A percentile compares a stretch with the other conserved stretches of the same genome.
Evolutionary conservation across 2,888 invertebrate species (phyloP).

Genomic region (Syrista parreyssii): DNA sequence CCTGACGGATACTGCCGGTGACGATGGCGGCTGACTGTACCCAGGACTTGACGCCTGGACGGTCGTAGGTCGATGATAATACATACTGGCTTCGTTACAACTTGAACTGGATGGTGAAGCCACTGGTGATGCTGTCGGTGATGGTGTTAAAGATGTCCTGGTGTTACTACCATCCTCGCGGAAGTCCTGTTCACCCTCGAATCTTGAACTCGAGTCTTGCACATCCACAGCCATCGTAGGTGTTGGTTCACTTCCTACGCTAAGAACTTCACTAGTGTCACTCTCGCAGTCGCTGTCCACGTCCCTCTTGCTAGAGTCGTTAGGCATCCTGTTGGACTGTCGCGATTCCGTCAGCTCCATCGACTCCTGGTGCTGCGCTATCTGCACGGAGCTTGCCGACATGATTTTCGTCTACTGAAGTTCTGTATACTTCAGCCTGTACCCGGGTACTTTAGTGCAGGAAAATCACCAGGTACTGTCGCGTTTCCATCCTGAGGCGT

Average conservation of each 20-base stretch:
- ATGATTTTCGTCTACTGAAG: background rate
- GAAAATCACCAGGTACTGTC: background rate
- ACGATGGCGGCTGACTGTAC: constrained; percentile 55
- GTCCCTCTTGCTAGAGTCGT: constrained; percentile 16
- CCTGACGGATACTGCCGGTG: constrained; percentile 58
- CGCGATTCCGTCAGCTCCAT: constrained; percentile 14
- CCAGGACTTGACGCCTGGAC: constrained; percentile 48
- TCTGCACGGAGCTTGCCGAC: constrained; percentile 4
- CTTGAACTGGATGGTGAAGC: constrained; percentile 60
- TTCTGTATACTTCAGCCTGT: background rate
- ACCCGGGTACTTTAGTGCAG: background rate
- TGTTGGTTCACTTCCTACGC: constrained; percentile 81
- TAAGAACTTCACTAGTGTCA: constrained; percentile 81
- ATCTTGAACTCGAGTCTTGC: constrained; percentile 25
- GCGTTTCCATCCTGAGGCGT: background rate
- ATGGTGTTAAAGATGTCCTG: constrained; percentile 27
- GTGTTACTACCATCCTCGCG: constrained; percentile 47
- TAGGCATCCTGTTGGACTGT: background rate
- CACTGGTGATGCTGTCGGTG: constrained; percentile 46
- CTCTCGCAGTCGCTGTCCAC: constrained; percentile 57
- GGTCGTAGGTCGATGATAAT: constrained; percentile 40
- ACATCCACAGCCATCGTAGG: constrained; percentile 40
- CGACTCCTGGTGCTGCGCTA: background rate
- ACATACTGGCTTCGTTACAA: constrained; percentile 43
- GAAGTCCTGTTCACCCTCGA: constrained; percentile 26